Base-by-base conservation (phyloP, 1,140 invertebrate species). In the Macrobrachium nipponense region DNA sequence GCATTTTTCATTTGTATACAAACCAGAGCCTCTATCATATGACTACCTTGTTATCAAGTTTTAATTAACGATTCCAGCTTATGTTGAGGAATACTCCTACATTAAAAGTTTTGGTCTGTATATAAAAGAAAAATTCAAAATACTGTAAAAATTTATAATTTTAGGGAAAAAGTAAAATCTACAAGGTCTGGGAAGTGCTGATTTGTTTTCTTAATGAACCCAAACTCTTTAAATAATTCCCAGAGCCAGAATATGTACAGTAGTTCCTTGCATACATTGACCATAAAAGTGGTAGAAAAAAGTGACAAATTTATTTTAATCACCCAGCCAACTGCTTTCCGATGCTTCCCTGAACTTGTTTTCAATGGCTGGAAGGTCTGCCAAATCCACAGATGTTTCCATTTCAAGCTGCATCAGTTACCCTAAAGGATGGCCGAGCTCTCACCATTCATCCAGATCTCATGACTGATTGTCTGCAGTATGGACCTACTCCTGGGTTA, bases 381-480 rank as follows among this genome's bases (percentile, higher is more conserved):
- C 95, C 96, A 2, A 96, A 96, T 89, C 94, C 95, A 80, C 91
- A 93, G 23, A 93, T 95, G 5, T 96, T 96, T 90, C 96, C 96
- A 0, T 95, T 95, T 90, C 91, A 93, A 85, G 93, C 93, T 59
- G 93, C 95, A 2, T 91, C 93, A n/a, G 89, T 96, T 7, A 93
- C 92, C 83, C 90, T 95, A 15, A 93, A 92, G 89, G 93, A 94
- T 89, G 95, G 94, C 20, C 76, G 62, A 10, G 80, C 80, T 11
- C 91, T 91, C 0, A 90, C 90, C 0, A 90, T 95, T 70, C 89
- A 91, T 5, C 87, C 96, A 6, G 91, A 92, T 83, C 92, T 94
- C 83, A 90, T 96, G 84, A 92, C 91, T 0, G 91, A 92, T 27
- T 94, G 94, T 12, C 91, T 96, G 20, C 95, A 96, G 89, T 96